phyloP scores from a whole-genome alignment of 2,113 vertebrate genomes.

The Rynchops niger region DNA sequence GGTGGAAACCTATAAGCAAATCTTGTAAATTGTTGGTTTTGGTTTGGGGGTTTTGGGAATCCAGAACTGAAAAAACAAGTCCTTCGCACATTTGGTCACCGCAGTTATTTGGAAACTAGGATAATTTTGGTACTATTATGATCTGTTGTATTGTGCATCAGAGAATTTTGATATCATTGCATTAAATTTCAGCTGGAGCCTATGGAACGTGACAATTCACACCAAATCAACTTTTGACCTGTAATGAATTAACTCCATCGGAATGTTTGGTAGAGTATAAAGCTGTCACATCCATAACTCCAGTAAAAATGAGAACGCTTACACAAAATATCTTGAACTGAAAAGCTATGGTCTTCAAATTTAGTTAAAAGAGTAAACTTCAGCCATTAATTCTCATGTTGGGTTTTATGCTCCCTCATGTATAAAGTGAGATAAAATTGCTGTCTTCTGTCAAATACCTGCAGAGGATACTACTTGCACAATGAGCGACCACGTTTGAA shows the following conservation, averaged over 20 bases:
- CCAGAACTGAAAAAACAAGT: background rate
- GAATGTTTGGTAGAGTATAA: background rate
- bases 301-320: background rate
- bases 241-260: background rate
- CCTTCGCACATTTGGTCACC: background rate
- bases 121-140: background rate
- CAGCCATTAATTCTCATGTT: background rate
- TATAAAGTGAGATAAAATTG: background rate
- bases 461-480: background rate
- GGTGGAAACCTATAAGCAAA: background rate
- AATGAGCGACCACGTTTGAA: no score
- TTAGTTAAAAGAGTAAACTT: background rate
- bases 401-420: background rate
- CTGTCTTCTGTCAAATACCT: background rate
- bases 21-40: background rate
- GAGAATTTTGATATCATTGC: background rate
- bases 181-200: background rate
- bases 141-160: background rate
- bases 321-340: background rate
- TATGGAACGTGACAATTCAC: background rate
- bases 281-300: background rate
- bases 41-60: fast-evolving
- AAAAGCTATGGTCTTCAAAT: background rate
- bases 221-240: background rate
- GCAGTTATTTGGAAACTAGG: background rate